These are phyloP conservation scores for Pseudopipra pipra DNA, from an alignment of 2,113 vertebrate species.

Conservation along the genomic window DNA sequence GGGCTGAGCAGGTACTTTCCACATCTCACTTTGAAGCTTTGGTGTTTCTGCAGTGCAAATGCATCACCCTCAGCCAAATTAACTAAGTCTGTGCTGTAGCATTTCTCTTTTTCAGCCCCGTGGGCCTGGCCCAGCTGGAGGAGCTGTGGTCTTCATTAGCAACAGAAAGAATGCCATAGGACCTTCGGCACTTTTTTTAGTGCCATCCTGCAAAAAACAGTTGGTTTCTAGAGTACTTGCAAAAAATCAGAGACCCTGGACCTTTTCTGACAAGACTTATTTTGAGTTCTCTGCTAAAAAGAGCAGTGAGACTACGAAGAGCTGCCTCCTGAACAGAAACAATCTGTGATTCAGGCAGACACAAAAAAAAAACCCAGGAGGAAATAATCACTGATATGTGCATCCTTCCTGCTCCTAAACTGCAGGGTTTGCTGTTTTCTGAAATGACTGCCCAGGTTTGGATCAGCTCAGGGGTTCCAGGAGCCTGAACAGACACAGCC, in stretches of 20 bases:
- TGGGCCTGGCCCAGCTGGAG: neutral
- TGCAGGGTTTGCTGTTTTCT: neutral
- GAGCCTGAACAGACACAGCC: neutral
- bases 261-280: neutral
- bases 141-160: neutral
- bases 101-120: neutral
- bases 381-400: neutral
- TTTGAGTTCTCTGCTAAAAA: neutral
- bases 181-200: neutral
- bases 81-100: neutral
- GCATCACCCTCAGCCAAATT: neutral
- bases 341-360: neutral
- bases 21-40: accelerated
- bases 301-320: neutral
- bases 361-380: neutral
- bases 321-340: neutral
- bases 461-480: neutral
- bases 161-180: neutral
- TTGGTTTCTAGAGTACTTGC: neutral
- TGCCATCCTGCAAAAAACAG: neutral
- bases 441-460: neutral
- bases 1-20: neutral
- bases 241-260: neutral
- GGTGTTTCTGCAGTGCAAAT: neutral
- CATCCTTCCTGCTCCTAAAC: neutral